A percentile compares a stretch with the other conserved stretches of the same genome.
These are phyloP conservation scores for Peromyscus polionotus DNA, from an alignment of 2,113 vertebrate species.

Conservation along the genomic window DNA sequence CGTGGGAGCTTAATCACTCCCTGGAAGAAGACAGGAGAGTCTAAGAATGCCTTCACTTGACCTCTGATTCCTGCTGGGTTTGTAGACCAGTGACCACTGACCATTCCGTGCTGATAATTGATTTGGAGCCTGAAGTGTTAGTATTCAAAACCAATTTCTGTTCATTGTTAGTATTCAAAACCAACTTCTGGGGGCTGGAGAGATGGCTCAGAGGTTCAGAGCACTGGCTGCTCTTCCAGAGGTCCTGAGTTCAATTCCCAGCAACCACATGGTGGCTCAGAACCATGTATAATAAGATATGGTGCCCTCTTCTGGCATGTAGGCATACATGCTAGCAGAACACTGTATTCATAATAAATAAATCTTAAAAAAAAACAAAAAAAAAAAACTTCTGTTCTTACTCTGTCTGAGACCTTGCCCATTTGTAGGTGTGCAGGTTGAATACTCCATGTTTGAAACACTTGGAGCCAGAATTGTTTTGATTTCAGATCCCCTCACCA, in stretches of 20 bases:
- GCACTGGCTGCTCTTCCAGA: no score
- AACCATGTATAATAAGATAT: no score
- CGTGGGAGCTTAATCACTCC: background rate
- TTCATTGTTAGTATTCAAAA: no score
- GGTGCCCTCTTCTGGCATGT: no score
- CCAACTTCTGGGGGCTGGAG: background rate
- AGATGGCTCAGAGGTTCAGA: no score
- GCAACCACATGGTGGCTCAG: no score
- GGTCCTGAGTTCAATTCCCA: no score
- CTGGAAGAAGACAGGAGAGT: background rate
- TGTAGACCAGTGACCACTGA: background rate
- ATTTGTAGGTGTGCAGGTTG: background rate
- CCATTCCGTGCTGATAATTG: background rate
- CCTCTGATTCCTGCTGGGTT: background rate
- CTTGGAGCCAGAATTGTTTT: background rate
- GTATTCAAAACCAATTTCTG: no score
- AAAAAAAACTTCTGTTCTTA: background rate
- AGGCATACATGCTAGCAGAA: no score
- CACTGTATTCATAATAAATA: no score
- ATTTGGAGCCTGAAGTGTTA: background rate
- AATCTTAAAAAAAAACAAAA: no score
- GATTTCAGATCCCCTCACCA: background rate
- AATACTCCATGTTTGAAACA: background rate
- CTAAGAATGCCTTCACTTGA: background rate
- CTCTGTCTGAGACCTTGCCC: background rate